phyloP scores from a whole-genome alignment of 2,888 invertebrate species.

The Cephus nigrinus region DNA sequence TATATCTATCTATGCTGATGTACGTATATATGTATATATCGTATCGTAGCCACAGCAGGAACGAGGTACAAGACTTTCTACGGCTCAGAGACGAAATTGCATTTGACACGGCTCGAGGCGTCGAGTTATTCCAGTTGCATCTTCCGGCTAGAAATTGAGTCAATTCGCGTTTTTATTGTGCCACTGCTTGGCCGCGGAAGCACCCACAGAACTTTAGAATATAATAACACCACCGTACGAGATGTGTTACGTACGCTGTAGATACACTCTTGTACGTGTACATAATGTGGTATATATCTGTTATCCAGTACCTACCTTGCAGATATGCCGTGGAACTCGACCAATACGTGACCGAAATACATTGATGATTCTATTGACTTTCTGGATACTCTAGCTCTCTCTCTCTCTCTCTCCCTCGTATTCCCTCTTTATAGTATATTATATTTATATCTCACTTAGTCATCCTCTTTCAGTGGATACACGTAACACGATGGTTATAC shows the following conservation, averaged over 20 bases:
- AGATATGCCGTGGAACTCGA: conserved; percentile 28
- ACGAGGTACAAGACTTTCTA: no score
- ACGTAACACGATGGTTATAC: no score
- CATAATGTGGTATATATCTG: conserved; percentile 31
- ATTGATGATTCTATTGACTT: conserved; percentile 38
- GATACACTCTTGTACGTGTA: conserved; percentile 24
- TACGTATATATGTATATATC: no score
- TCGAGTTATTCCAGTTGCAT: conserved; percentile 25
- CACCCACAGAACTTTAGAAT: neutral
- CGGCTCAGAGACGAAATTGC: neutral
- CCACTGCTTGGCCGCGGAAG: neutral
- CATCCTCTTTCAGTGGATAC: no score
- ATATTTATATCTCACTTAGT: no score
- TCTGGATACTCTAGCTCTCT: neutral
- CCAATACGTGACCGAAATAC: conserved; percentile 45
- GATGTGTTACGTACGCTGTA: no score
- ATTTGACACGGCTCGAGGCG: conserved; percentile 5
- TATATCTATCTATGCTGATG: no score
- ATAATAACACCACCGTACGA: conserved; percentile 13
- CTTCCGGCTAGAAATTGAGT: conserved; percentile 18
- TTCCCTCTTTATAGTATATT: no score
- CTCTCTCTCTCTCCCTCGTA: neutral
- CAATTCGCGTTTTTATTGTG: conserved; percentile 24
- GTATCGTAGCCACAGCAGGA: no score
- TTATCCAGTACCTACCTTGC: conserved; percentile 30